phyloP scores from a whole-genome alignment of 1,140 invertebrate genomes.

The Sarcophaga peregrina region DNA sequence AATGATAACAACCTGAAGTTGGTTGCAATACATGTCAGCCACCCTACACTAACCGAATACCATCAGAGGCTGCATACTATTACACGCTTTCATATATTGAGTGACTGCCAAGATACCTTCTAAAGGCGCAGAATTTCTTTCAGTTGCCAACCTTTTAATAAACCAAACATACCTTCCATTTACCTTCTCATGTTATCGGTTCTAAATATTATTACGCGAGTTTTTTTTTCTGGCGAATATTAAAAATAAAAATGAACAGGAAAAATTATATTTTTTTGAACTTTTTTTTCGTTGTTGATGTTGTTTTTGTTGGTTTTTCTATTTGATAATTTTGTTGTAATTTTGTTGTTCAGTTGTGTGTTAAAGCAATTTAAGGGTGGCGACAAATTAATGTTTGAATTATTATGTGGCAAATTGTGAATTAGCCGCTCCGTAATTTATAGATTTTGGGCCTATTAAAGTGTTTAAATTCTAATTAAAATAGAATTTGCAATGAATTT shows the following conservation, averaged over 20 bases:
- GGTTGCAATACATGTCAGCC: too few relatives aligned
- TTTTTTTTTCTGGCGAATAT: neutral
- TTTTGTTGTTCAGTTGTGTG: neutral
- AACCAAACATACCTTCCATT: neutral
- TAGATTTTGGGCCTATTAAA: slow-evolving; percentile 35
- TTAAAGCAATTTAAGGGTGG: slow-evolving; percentile 23
- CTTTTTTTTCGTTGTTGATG: neutral
- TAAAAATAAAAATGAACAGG: neutral
- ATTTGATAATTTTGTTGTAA: neutral
- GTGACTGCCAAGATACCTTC: too few relatives aligned
- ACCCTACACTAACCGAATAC: too few relatives aligned
- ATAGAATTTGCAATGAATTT: too few relatives aligned
- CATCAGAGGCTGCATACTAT: too few relatives aligned
- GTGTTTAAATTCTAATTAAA: neutral
- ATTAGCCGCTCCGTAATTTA: slow-evolving; percentile 38
- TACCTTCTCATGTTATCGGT: neutral
- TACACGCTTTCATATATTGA: too few relatives aligned
- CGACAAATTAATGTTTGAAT: slow-evolving; percentile 43
- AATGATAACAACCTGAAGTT: too few relatives aligned
- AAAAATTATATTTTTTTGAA: slow-evolving; percentile 5
- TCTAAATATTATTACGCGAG: slow-evolving; percentile 2
- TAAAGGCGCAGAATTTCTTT: too few relatives aligned
- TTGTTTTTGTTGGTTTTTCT: neutral
- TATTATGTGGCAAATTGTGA: slow-evolving; percentile 44
- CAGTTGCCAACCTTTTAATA: neutral